These are phyloP conservation scores for Eueides isabella DNA, from an alignment of 1,140 invertebrate species.

Conservation along the genomic window DNA sequence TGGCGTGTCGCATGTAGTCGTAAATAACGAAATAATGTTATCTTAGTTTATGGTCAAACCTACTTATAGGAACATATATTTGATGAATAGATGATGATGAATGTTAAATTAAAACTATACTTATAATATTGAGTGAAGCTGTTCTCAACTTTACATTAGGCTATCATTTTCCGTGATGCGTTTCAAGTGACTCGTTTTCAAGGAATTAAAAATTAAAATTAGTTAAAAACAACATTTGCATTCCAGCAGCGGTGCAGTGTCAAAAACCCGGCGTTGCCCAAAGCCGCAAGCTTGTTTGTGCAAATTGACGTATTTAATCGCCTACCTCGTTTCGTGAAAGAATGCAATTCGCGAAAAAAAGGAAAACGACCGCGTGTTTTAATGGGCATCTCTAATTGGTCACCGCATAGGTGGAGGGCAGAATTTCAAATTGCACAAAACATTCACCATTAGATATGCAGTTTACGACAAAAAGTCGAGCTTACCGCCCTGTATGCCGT, in stretches of 20 bases:
- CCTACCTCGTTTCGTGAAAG: constrained; percentile 65
- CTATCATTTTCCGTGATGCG: not conserved
- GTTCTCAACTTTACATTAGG: not conserved
- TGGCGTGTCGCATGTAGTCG: too few relatives aligned
- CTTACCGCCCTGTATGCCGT: not conserved
- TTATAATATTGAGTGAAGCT: not conserved
- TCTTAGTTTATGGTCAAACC: too few relatives aligned
- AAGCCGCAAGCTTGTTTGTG: constrained; percentile 57
- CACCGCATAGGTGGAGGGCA: constrained; percentile 51
- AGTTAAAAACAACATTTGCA: constrained; percentile 18
- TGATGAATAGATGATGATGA: too few relatives aligned
- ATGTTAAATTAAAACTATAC: not conserved
- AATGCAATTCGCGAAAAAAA: constrained; percentile 61
- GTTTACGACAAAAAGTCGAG: not conserved
- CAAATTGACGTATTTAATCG: constrained; percentile 65
- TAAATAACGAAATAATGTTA: too few relatives aligned
- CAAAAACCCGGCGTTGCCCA: constrained; percentile 18
- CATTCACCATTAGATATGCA: constrained; percentile 22
- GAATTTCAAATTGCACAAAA: constrained; percentile 28
- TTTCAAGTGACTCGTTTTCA: not conserved
- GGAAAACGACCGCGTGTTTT: constrained; percentile 49
- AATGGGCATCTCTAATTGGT: constrained; percentile 74
- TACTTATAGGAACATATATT: too few relatives aligned
- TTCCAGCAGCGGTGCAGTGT: constrained; percentile 15
- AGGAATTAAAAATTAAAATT: constrained; percentile 16